Evolutionary conservation across 2,797 vertebrate genomes (phyloP).

Genomic region (Chromis chromis): DNA sequence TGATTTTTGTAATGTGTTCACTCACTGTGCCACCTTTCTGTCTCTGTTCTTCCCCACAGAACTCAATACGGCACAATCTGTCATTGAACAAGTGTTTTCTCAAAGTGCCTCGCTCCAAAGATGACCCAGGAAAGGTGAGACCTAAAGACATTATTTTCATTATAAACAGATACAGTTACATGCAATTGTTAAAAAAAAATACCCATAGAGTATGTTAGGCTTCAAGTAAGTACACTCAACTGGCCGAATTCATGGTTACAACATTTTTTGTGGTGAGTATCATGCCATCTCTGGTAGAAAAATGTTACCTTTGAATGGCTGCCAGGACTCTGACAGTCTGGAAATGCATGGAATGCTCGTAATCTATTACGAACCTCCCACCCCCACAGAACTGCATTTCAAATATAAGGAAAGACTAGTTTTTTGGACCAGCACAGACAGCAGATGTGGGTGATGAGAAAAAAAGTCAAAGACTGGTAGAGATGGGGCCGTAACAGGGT

Average conservation of each 20-base stretch:
- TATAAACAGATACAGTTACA: not conserved
- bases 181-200: conserved; percentile 7
- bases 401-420: conserved; percentile 59
- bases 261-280: conserved; percentile 44
- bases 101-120: conserved; percentile 98
- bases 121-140: conserved; percentile 95
- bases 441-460: conserved; percentile 45
- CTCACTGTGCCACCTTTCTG: conserved; percentile 59
- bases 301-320: conserved; percentile 75
- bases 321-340: conserved; percentile 74
- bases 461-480: conserved; percentile 38
- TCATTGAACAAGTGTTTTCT: conserved; percentile 97
- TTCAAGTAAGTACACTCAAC: conserved; percentile 26
- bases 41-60: conserved; percentile 82
- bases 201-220: conserved; percentile 25
- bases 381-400: conserved; percentile 67
- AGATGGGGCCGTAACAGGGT: conserved; percentile 31
- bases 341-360: conserved; percentile 75
- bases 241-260: conserved; percentile 39
- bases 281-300: conserved; percentile 63
- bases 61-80: conserved; percentile 96
- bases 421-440: conserved; percentile 45
- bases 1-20: conserved; percentile 43
- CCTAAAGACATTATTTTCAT: conserved; percentile 16
- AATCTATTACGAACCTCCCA: conserved; percentile 73